phyloP scores from a whole-genome alignment of 1,140 invertebrate genomes.

The Danaus plexippus region DNA sequence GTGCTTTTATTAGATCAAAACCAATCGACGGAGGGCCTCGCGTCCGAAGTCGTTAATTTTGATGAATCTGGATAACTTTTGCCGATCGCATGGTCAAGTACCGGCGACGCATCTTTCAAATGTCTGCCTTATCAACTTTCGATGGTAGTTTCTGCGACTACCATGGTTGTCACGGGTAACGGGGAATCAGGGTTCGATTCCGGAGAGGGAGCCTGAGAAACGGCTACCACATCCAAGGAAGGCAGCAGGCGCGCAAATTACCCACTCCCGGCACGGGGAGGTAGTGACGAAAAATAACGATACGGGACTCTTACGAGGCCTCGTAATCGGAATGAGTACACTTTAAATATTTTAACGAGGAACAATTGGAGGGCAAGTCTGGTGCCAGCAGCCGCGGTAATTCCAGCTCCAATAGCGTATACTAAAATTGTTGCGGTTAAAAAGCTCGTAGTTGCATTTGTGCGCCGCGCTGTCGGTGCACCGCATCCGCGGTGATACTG shows the following conservation, averaged over 20 bases:
- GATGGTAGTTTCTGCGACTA: constrained; percentile 84
- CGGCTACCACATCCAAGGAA: constrained; percentile 94
- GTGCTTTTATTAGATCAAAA: constrained; percentile 77
- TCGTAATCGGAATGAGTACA: constrained; percentile 92
- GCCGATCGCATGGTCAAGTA: constrained; percentile 81
- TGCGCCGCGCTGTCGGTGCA: constrained; percentile 75
- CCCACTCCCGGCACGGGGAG: constrained; percentile 85
- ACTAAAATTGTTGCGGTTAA: constrained; percentile 89
- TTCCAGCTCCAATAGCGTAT: constrained; percentile 93
- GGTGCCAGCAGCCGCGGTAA: constrained; percentile 93
- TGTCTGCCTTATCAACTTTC: constrained; percentile 91
- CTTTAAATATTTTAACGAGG: constrained; percentile 91
- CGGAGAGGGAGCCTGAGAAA: constrained; percentile 90
- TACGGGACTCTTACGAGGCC: constrained; percentile 83
- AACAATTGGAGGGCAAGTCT: constrained; percentile 93
- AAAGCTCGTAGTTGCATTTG: constrained; percentile 83
- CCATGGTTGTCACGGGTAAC: constrained; percentile 87
- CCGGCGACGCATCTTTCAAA: constrained; percentile 87
- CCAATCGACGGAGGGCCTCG: constrained; percentile 73
- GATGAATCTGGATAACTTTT: constrained; percentile 88
- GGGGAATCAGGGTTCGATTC: constrained; percentile 79
- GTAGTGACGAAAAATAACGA: constrained; percentile 92
- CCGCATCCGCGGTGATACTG: constrained; percentile 71
- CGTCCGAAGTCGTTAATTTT: constrained; percentile 72
- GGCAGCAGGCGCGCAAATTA: constrained; percentile 91